Percentiles rank a stretch among this genome's conserved stretches.
Conservation (phyloP, 2,888 invertebrate genomes). For the Bombylius major region DNA sequence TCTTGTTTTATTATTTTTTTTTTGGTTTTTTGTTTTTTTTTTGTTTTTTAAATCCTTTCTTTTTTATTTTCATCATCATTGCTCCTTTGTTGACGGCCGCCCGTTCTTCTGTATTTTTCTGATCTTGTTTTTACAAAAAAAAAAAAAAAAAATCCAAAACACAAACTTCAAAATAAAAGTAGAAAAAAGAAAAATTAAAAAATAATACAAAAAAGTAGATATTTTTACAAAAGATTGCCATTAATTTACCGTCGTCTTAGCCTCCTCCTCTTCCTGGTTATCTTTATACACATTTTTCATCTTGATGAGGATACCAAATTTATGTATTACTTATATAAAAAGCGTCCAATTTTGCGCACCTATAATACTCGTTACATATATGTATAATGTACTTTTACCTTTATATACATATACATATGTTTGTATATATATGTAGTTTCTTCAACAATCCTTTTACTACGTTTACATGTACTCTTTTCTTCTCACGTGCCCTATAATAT, state of each 20-base stretch:
- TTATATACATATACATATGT: no score
- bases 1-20: not conserved
- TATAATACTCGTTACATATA: no score
- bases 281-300: slow-evolving; percentile 5
- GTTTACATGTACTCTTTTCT: not conserved
- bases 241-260: not conserved
- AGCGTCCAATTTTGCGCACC: not conserved
- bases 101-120: not conserved
- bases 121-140: not conserved
- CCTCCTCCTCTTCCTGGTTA: slow-evolving; percentile 3
- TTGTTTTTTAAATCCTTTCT: not conserved
- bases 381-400: no score
- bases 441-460: no score
- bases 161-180: no score
- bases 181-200: not conserved
- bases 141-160: no score
- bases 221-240: not conserved
- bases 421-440: no score
- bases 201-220: not conserved
- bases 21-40: not conserved
- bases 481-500: not conserved
- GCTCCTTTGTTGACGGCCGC: not conserved
- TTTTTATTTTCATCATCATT: not conserved
- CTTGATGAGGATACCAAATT: slow-evolving; percentile 7
- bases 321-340: not conserved